A percentile compares a stretch with the other conserved stretches of the same genome.
Evolutionary conservation across 2,888 invertebrate genomes (phyloP).

Genomic region (Lissocephala sabroskyi): DNA sequence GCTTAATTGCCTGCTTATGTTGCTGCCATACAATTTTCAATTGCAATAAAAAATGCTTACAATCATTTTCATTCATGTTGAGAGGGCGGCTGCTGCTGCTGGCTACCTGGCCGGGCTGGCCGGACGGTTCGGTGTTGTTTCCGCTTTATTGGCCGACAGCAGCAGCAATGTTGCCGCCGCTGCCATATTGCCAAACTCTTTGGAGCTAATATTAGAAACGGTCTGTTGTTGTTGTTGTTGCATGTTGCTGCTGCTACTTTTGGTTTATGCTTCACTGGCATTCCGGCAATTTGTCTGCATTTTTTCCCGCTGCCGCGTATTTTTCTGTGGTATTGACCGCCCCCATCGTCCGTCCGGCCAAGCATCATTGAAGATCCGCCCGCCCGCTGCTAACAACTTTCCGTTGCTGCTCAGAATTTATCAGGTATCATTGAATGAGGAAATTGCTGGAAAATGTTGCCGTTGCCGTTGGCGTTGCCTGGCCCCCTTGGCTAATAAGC

Average conservation of each 20-base stretch:
- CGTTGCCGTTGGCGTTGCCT: slow-evolving; percentile 3
- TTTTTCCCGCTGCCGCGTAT: slow-evolving; percentile 29
- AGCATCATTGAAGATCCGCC: too few species aligned
- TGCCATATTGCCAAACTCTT: slow-evolving; percentile 53
- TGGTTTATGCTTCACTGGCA: slow-evolving; percentile 47
- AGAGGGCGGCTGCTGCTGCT: background rate
- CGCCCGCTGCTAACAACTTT: too few species aligned
- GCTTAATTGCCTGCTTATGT: too few species aligned
- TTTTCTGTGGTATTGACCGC: background rate
- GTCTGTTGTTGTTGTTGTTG: slow-evolving; percentile 19
- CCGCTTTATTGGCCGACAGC: background rate
- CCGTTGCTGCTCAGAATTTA: slow-evolving; percentile 1
- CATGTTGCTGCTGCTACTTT: slow-evolving; percentile 16
- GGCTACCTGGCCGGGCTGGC: background rate
- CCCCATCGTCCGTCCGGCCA: slow-evolving; percentile 21
- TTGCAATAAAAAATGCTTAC: background rate
- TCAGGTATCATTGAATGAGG: slow-evolving; percentile 1
- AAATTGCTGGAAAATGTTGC: background rate
- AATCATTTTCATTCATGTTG: background rate
- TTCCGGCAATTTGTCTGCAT: slow-evolving; percentile 51
- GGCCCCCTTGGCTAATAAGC: background rate
- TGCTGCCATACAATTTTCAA: background rate
- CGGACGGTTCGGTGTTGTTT: background rate
- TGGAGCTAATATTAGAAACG: slow-evolving; percentile 56
- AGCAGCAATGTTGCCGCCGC: background rate